Base-by-base conservation (phyloP, 2,113 vertebrate genomes). In the Hippocampus abdominalis region DNA sequence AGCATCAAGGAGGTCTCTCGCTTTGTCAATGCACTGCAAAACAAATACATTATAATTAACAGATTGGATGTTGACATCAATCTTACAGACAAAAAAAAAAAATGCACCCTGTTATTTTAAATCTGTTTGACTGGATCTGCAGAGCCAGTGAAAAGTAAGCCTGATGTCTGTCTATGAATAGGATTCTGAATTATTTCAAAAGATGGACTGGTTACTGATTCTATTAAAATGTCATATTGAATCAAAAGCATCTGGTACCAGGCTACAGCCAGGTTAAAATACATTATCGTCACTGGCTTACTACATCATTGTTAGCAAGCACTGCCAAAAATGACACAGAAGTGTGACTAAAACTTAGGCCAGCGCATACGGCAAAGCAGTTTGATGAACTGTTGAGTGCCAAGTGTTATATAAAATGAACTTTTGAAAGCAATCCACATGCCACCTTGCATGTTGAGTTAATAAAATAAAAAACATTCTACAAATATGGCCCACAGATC, bases 21-120 rank as follows among this genome's bases (percentile, higher is more conserved):
- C 97, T 89, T 97, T 99, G 90, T 99, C 97, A n/a, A 99, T 96
- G 80, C 97, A 99, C 97, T 99, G 71, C 7, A 76, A 21, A 23
- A 25, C 49, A 59, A 40, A 54, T 57, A 71, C 56, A 69, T 76
- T 15, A 66, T 10, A 46, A 25, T 25, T 3, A 68, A 68, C 18
- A 68, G 25, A 60, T 53, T 10, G n/a, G 53, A 63, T 40, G 68
- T 63, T 40, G 15, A 32, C 8, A 40, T 18, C 29, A 29, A 39
- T 69, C 23, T 2, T 53, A 21, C 20, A 56, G 8, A 8, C 40
- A 56, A 54, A 25, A 54, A 25, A 56, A 18, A 11, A 56, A 54
- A 54, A 54, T 23, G 2, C 23, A 2, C 12, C 23, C 12, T 32
- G 27, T 32, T 18, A 60, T 32, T 32, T 32, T 32, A 32, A 36